Base-by-base conservation (phyloP, 1,140 invertebrate genomes). In the Ostrea denselamellosa region DNA sequence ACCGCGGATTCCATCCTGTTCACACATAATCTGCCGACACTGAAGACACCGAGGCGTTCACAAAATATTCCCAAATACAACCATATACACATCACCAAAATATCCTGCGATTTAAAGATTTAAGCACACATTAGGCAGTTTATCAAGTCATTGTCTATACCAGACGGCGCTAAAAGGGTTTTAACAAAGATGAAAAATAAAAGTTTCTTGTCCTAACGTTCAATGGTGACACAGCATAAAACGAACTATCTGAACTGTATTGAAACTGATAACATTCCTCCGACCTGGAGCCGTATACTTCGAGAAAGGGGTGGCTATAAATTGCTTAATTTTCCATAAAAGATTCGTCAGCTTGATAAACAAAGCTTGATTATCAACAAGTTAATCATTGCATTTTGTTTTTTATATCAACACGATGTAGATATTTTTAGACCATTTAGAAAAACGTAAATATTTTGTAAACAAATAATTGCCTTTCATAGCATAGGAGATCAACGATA, bases 291-390 rank as follows among this genome's bases (percentile, higher is more conserved):
- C 68, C 68, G 10, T 25, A 12, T 9, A 77, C 22, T 4, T 1
- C 34, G 10, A 77, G 14, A 14, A n/a, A 14, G n/a, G 17, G n/a
- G 17, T 62, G 58, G n/a, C 14, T 17, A 19, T 77, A 25, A 77
- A 62, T 28, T 77, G 68, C 68, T 77, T 77, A 77, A 77, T 77
- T 77, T 77, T 77, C 68, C 68, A 77, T 77, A 77, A 77, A 34
- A 77, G 28, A 28, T 77, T 17, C 14, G 28, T 34, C 25, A 9
- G 2, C 28, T 77, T 77, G 68, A 77, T 77, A 34, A 77, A 17
- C 68, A 34, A 4, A 14, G 2, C 68, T 25, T 10, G 28, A 34
- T 77, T 77, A 77, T 77, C 28, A 28, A 8, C 25, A 25, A 34
- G 25, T 25, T 77, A 77, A 28, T 28, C 28, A 14, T 28, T 71